Percentiles rank a stretch among this genome's conserved stretches.
Conservation (phyloP, 2,113 vertebrate genomes). For the Semnornis frantzii region DNA sequence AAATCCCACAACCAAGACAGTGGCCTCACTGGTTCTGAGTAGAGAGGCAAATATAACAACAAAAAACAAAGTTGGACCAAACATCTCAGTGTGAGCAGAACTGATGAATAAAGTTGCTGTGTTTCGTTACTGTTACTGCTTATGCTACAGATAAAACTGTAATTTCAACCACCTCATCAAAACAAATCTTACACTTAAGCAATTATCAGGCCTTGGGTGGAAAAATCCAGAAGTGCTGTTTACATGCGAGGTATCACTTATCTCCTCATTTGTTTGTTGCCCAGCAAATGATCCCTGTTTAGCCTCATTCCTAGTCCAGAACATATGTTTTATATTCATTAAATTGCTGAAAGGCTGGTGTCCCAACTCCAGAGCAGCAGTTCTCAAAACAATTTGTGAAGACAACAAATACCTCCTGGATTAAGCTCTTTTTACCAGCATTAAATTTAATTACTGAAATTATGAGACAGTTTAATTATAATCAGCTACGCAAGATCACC, state of each 20-base stretch:
- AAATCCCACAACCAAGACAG: no score
- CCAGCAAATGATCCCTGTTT: not conserved
- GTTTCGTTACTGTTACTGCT: not conserved
- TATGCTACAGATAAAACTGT: not conserved
- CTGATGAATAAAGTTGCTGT: not conserved
- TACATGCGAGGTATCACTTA: not conserved
- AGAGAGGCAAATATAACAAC: not conserved
- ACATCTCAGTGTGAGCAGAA: not conserved
- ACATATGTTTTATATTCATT: not conserved
- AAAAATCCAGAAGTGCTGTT: not conserved
- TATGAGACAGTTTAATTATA: not conserved
- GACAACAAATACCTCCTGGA: not conserved
- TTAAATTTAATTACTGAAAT: slow-evolving; percentile 19
- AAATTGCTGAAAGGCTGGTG: not conserved
- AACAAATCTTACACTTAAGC: not conserved
- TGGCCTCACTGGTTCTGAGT: no score
- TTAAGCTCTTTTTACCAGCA: not conserved
- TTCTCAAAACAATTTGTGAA: slow-evolving; percentile 34
- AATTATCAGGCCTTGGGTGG: not conserved
- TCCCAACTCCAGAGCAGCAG: not conserved
- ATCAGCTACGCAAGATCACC: not conserved
- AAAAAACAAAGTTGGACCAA: not conserved
- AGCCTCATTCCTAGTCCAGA: not conserved
- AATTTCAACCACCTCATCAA: not conserved
- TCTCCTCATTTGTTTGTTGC: not conserved